Evolutionary conservation across 1,140 invertebrate species (phyloP).

Genomic region (Sogatella furcifera): DNA sequence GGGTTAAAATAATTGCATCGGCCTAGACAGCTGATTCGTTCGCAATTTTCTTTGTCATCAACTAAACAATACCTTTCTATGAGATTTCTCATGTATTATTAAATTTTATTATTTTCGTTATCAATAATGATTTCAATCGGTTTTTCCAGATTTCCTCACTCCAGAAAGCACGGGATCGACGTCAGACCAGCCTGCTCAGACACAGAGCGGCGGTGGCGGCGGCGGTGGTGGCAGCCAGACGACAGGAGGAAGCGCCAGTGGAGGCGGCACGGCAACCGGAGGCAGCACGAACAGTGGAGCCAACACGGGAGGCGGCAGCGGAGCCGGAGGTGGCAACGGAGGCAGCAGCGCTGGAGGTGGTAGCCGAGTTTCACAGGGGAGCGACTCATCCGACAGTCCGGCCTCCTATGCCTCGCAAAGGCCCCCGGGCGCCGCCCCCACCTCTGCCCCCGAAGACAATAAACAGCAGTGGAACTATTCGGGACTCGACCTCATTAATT

Average conservation of each 20-base stretch:
- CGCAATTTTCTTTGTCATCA: too few relatives aligned
- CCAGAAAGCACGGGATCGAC: background rate
- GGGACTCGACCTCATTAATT: conserved; percentile 28
- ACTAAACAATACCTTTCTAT: too few relatives aligned
- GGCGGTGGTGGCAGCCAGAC: background rate
- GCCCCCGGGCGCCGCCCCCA: conserved; percentile 31
- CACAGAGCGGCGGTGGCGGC: conserved; percentile 3
- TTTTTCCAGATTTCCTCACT: too few relatives aligned
- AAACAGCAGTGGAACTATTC: conserved; percentile 40
- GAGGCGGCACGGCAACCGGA: background rate
- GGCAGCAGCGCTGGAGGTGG: conserved; percentile 1
- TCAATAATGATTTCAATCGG: too few relatives aligned
- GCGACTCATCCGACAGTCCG: conserved; percentile 7
- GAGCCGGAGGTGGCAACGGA: background rate
- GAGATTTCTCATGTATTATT: too few relatives aligned
- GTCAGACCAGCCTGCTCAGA: background rate
- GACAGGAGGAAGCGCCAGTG: conserved; percentile 1
- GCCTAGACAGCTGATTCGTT: too few relatives aligned
- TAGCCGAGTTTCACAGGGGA: background rate
- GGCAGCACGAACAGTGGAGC: conserved; percentile 9
- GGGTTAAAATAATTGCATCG: too few relatives aligned
- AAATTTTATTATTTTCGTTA: too few relatives aligned
- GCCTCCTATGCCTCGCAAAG: conserved; percentile 11
- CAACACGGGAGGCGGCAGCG: conserved; percentile 4
- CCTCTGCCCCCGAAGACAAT: conserved; percentile 32